Conservation (phyloP, 2,888 invertebrate species). For the Macaria notata region DNA sequence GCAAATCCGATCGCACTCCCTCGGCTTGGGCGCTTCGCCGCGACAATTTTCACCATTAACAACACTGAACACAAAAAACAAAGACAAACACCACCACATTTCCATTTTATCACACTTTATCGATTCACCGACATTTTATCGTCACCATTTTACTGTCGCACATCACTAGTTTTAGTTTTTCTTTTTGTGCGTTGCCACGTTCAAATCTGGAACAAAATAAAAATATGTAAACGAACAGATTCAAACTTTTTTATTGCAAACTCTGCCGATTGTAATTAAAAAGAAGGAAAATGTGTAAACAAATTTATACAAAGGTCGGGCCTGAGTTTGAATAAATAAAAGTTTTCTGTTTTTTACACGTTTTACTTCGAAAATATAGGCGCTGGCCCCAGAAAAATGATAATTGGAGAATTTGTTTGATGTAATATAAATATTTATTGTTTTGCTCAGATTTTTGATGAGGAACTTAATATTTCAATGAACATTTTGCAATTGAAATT, state of each 20-base stretch:
- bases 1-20: slow-evolving; percentile 77
- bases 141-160: slow-evolving; percentile 11
- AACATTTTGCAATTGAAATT: no score
- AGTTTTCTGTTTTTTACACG: no score
- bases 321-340: slow-evolving; percentile 7
- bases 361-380: slow-evolving; percentile 5
- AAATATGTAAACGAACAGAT: slow-evolving; percentile 2
- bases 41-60: slow-evolving; percentile 60
- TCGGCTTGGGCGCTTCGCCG: slow-evolving; percentile 55
- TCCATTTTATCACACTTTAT: slow-evolving; percentile 35
- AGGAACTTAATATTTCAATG: no score
- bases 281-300: slow-evolving; percentile 17
- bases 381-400: slow-evolving; percentile 6
- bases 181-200: slow-evolving; percentile 1
- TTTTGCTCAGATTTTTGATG: no score
- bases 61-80: slow-evolving; percentile 41
- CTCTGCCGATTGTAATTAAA: slow-evolving; percentile 11
- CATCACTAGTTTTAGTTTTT: slow-evolving; percentile 15
- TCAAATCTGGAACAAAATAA: slow-evolving; percentile 22
- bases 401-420: neutral
- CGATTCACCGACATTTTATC: slow-evolving; percentile 25
- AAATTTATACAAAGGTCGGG: slow-evolving; percentile 15
- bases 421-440: no score
- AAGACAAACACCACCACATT: slow-evolving; percentile 55
- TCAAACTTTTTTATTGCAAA: slow-evolving; percentile 11